A percentile compares a stretch with the other conserved stretches of the same genome.
Evolutionary conservation across 2,113 vertebrate species (phyloP).

Genomic region (Albula glossodonta): DNA sequence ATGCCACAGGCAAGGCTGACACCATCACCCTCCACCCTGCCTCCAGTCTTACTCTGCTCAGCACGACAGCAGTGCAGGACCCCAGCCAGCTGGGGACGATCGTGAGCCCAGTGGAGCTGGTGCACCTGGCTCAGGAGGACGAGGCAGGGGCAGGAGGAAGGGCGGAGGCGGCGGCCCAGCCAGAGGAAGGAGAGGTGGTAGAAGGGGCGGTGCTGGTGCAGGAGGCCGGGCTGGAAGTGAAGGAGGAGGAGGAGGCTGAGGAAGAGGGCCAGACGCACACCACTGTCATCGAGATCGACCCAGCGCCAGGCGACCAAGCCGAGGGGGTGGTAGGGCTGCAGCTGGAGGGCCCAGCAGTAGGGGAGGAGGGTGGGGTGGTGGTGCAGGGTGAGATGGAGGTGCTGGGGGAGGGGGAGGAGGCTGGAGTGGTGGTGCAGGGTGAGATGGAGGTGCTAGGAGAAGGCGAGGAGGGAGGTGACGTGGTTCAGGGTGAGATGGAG

Average conservation of each 20-base stretch:
- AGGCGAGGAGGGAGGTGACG: slow-evolving; percentile 66
- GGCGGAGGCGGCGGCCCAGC: slow-evolving; percentile 19
- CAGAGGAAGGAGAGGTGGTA: slow-evolving; percentile 48
- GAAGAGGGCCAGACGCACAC: slow-evolving; percentile 51
- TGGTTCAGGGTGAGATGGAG: slow-evolving; percentile 55
- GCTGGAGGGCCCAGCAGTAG: slow-evolving; percentile 43
- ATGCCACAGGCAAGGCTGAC: slow-evolving; percentile 74
- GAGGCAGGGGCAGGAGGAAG: slow-evolving; percentile 51
- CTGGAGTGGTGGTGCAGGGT: slow-evolving; percentile 61
- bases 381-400: slow-evolving; percentile 77
- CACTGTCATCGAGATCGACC: slow-evolving; percentile 90
- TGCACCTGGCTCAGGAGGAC: slow-evolving; percentile 75
- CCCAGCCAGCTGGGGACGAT: slow-evolving; percentile 73
- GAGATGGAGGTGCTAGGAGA: slow-evolving; percentile 57
- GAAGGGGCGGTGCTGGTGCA: slow-evolving; percentile 24
- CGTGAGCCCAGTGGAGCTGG: slow-evolving; percentile 79
- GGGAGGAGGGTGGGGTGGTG: slow-evolving; percentile 69
- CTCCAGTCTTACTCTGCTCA: slow-evolving; percentile 76
- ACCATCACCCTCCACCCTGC: slow-evolving; percentile 73
- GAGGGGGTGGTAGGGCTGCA: slow-evolving; percentile 71
- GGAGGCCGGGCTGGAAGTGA: slow-evolving; percentile 13
- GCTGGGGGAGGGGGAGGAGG: slow-evolving; percentile 41
- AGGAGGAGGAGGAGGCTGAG: slow-evolving; percentile 19
- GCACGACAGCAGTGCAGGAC: slow-evolving; percentile 76
- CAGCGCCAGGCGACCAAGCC: slow-evolving; percentile 62